Evolutionary conservation across 2,888 invertebrate genomes (phyloP).

Genomic region (Rhabditophanes sp.): DNA sequence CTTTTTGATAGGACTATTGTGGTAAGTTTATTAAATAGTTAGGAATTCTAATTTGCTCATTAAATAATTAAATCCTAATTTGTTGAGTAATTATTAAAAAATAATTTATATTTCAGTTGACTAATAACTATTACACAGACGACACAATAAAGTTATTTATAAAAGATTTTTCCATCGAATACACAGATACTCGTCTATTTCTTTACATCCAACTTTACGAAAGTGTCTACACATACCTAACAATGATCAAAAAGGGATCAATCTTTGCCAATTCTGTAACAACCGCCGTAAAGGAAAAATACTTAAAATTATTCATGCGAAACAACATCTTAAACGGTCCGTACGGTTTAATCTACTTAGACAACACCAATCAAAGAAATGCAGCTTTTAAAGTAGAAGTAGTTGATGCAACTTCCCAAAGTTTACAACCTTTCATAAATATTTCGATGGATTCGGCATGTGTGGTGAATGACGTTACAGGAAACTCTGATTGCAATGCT

Average conservation of each 20-base stretch:
- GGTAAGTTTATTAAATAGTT: no score
- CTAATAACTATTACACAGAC: no score
- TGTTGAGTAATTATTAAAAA: no score
- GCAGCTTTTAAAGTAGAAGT: constrained; percentile 10
- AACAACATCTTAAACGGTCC: constrained; percentile 11
- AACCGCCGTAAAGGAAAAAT: not conserved
- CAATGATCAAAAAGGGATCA: constrained; percentile 7
- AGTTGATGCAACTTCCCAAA: constrained; percentile 4
- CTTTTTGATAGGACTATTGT: no score
- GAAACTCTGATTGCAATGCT: constrained; percentile 2
- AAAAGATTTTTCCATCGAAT: no score
- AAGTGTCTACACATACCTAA: constrained; percentile 9
- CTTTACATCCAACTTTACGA: constrained; percentile 14
- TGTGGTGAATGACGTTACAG: not conserved
- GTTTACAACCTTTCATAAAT: constrained; percentile 6
- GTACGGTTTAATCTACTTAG: constrained; percentile 12
- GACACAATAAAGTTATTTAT: not conserved
- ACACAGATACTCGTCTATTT: no score
- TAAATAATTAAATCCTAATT: no score
- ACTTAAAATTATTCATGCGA: no score
- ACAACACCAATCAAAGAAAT: constrained; percentile 10
- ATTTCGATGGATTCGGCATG: constrained; percentile 5
- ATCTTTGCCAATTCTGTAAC: constrained; percentile 2
- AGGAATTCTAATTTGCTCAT: no score
- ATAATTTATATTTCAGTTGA: no score